Percentiles rank a stretch among this genome's conserved stretches.
Conservation (phyloP, 2,888 invertebrate species). For the Lepidochitona cinerea region DNA sequence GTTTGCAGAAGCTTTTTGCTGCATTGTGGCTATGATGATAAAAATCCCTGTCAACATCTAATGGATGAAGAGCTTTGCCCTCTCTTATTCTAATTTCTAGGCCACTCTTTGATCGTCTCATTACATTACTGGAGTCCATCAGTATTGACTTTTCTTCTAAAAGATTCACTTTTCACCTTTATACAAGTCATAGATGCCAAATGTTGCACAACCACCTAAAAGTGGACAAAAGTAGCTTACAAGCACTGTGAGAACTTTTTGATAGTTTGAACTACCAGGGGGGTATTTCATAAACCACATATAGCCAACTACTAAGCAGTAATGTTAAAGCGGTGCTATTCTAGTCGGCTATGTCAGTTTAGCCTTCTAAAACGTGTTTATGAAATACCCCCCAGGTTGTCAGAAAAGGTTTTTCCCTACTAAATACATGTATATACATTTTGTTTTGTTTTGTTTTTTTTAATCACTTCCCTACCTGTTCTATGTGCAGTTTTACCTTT, state of each 20-base stretch:
- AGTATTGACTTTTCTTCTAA: no score
- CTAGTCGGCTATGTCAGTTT: no score
- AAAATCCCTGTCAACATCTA: slow-evolving; percentile 25
- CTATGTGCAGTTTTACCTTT: no score
- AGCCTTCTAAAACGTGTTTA: no score
- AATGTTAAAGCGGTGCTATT: no score
- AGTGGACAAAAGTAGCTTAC: not conserved
- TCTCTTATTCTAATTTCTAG: slow-evolving; percentile 14
- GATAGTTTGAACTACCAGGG: not conserved
- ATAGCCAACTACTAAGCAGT: no score
- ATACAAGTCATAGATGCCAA: not conserved
- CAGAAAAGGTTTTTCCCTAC: no score
- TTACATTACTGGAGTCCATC: slow-evolving; percentile 22
- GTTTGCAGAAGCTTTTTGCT: slow-evolving; percentile 15
- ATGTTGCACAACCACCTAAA: not conserved
- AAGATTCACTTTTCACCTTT: not conserved
- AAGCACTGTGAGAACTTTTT: not conserved
- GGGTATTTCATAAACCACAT: no score
- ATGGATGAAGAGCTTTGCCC: slow-evolving; percentile 14
- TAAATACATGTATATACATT: no score
- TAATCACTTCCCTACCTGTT: no score
- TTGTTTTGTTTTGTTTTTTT: no score
- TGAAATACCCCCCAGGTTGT: no score
- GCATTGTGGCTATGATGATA: slow-evolving; percentile 26
- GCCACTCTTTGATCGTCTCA: slow-evolving; percentile 20